These are phyloP conservation scores for Hemithea aestivaria DNA, from an alignment of 2,888 invertebrate species.

Conservation along the genomic window DNA sequence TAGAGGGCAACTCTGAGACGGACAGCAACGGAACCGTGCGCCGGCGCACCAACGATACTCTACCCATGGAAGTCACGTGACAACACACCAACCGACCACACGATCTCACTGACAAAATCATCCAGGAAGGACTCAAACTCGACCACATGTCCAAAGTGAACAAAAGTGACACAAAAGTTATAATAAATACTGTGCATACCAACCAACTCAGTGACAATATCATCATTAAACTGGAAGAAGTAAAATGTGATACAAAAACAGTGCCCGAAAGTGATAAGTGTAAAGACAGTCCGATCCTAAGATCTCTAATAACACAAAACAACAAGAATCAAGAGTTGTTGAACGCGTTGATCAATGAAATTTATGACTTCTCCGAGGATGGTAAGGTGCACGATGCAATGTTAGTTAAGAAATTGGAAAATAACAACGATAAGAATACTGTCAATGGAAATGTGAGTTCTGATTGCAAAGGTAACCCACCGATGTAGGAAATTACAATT, in stretches of 20 bases:
- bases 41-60: constrained; percentile 47
- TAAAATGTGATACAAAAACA: too few relatives aligned
- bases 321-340: constrained; percentile 4
- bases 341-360: not conserved
- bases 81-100: constrained; percentile 28
- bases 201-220: too few relatives aligned
- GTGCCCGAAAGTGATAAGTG: too few relatives aligned
- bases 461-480: not conserved
- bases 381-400: too few relatives aligned
- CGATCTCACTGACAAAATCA: not conserved
- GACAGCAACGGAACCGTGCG: constrained; percentile 45
- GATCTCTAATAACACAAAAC: constrained; percentile 9
- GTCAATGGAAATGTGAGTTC: not conserved
- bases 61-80: constrained; percentile 76
- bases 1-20: constrained; percentile 19
- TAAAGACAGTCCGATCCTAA: constrained; percentile 12
- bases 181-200: too few relatives aligned
- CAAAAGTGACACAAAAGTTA: not conserved
- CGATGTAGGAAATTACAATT: too few relatives aligned
- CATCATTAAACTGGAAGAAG: constrained; percentile 1
- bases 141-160: too few relatives aligned
- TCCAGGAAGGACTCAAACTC: too few relatives aligned
- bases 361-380: not conserved
- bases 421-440: constrained; percentile 1
- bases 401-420: not conserved